These are phyloP conservation scores for Oscheius sp. DNA, from an alignment of 2,888 invertebrate genomes.

Conservation along the genomic window DNA sequence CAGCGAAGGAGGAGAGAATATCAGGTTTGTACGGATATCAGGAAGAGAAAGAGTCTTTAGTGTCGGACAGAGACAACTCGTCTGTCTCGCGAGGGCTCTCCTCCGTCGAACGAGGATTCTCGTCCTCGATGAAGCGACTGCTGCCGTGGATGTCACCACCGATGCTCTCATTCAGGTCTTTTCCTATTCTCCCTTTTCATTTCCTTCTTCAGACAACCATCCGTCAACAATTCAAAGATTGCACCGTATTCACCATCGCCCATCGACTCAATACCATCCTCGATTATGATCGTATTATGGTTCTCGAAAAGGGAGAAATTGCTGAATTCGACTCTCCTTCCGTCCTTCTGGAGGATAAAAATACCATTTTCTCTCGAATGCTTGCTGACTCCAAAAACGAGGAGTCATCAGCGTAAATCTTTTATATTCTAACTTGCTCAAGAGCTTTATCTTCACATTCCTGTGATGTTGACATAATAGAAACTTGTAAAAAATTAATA, in stretches of 20 bases:
- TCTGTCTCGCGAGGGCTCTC: constrained; percentile 40
- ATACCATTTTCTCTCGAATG: constrained; percentile 71
- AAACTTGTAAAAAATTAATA: constrained; percentile 5
- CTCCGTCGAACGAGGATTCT: constrained; percentile 75
- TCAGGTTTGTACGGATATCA: constrained; percentile 40
- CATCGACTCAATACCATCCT: constrained; percentile 85
- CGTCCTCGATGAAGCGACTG: constrained; percentile 77
- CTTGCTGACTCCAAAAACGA: constrained; percentile 70
- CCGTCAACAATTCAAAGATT: constrained; percentile 84
- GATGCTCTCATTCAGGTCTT: constrained; percentile 51
- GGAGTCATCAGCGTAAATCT: neutral
- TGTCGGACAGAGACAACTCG: constrained; percentile 35
- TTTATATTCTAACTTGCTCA: neutral
- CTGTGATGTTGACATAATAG: constrained; percentile 26
- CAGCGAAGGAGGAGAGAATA: constrained; percentile 60
- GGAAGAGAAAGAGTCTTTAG: neutral
- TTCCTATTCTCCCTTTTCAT: neutral
- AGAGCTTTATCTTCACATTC: constrained; percentile 18
- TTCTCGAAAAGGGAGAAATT: constrained; percentile 72
- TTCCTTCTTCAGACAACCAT: constrained; percentile 75
- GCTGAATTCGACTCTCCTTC: constrained; percentile 72
- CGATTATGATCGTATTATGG: constrained; percentile 77
- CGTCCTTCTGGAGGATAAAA: constrained; percentile 68
- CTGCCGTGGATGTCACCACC: constrained; percentile 74
- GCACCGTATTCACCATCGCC: constrained; percentile 74